These are phyloP conservation scores for Agonopterix heracliana DNA, from an alignment of 2,888 invertebrate genomes.

Conservation along the genomic window DNA sequence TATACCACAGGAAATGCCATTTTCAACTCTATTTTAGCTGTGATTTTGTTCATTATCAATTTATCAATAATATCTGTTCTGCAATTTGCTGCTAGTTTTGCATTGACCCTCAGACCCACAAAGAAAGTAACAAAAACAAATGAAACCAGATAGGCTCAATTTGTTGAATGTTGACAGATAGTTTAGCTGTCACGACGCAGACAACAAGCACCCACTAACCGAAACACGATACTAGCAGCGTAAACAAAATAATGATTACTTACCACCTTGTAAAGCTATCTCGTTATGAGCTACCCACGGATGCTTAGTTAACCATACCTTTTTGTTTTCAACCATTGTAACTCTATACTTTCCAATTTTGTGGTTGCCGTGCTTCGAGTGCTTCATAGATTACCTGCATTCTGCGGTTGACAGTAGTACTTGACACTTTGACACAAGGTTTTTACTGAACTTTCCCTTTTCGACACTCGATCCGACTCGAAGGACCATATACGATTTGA, in stretches of 20 bases:
- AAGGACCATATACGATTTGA: background rate
- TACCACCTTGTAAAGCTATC: slow-evolving; percentile 33
- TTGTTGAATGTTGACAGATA: slow-evolving; percentile 10
- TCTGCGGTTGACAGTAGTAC: slow-evolving; percentile 30
- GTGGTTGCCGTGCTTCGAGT: slow-evolving; percentile 22
- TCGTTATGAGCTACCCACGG: slow-evolving; percentile 30
- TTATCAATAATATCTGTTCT: too few relatives aligned
- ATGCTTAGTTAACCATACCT: slow-evolving; percentile 26
- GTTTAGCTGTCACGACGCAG: slow-evolving; percentile 9
- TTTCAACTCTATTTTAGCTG: too few relatives aligned
- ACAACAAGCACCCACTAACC: slow-evolving; percentile 8
- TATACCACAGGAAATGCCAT: too few relatives aligned
- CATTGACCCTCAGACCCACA: background rate
- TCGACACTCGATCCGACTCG: slow-evolving; percentile 5
- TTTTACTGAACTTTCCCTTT: slow-evolving; percentile 28
- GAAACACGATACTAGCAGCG: slow-evolving; percentile 27
- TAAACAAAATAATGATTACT: slow-evolving; percentile 33
- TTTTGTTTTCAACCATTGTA: slow-evolving; percentile 20
- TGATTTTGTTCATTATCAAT: too few relatives aligned
- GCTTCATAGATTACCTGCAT: slow-evolving; percentile 17
- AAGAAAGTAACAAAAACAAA: slow-evolving; percentile 3
- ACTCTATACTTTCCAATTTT: slow-evolving; percentile 27
- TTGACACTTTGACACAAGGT: slow-evolving; percentile 21
- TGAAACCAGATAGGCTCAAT: slow-evolving; percentile 12
- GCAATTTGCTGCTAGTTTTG: too few relatives aligned